Evolutionary conservation across 2,888 invertebrate species (phyloP), one percentile per base, ranked within the genome.

Genomic region (Eupeodes latifasciatus): DNA sequence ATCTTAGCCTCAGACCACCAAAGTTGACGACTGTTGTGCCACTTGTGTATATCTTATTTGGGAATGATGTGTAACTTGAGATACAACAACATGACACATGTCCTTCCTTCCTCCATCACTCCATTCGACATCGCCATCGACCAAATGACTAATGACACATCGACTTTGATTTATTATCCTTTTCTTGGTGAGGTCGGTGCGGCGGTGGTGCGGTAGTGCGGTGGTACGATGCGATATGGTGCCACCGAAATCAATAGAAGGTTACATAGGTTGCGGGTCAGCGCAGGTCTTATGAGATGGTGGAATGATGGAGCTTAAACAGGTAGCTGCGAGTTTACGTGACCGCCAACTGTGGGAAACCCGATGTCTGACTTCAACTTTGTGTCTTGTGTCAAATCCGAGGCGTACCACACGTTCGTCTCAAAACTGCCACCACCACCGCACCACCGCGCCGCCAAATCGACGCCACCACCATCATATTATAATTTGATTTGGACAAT

Each of bases 261-360:
- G 84, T 84, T 84, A 74, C 62, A 40, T 40, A 40, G 40, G 51
- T 62, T 34, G 66, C 55, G 76, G 84, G 84, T 82, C 79, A 78
- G 44, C 66, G 64, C 47, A 72, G 47, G 66, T 59, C 84, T 82
- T 78, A 76, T 1, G 61, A 72, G 85, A 85, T 74, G 85, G 12
- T 49, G 61, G 77, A 88, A 85, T 74, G 85, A 12, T 49, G 47
- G 66, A 71, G 88, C 85, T 88, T 88, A 88, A 85, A 85, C 88
- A 85, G 88, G 88, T 88, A 88, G 88, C 88, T 59, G 85, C 12
- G 53, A 36, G 47, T 44, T 11, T 81, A 88, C 88, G 88, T 88
- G 88, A 88, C 81, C 88, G 55, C 88, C 75, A 85, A 66, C 88
- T 88, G 88, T 88, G 88, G 88, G 88, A 88, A 88, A 85, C 85